Conservation (phyloP, 2,797 vertebrate species). For the Brotula barbata region DNA sequence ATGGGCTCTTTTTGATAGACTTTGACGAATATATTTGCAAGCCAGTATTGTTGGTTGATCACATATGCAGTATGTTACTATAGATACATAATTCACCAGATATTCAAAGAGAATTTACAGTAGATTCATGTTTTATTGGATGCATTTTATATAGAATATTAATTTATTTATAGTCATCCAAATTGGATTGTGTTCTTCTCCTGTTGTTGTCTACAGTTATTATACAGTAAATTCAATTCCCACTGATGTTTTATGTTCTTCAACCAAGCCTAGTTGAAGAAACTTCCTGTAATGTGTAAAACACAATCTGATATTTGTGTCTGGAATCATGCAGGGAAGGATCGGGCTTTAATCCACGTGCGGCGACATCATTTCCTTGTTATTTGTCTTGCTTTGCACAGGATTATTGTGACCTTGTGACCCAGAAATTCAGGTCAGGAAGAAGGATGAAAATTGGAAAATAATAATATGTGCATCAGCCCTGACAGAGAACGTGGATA, state of each 20-base stretch:
- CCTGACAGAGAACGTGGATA: conserved; percentile 28
- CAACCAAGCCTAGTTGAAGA: background rate
- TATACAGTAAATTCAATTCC: no score
- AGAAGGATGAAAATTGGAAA: background rate
- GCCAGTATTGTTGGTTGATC: no score
- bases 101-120: no score
- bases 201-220: no score
- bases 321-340: background rate
- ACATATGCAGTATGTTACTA: no score
- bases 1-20: background rate
- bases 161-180: no score
- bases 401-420: no score
- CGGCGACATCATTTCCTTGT: conserved; percentile 2
- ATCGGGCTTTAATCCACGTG: background rate
- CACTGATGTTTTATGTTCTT: background rate
- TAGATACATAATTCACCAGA: no score
- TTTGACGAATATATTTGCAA: no score
- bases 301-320: background rate
- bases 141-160: no score
- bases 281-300: conserved; percentile 20
- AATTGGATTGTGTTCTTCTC: no score
- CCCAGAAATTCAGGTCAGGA: conserved; percentile 9
- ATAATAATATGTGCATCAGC: conserved; percentile 2
- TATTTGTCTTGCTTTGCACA: conserved; percentile 9
- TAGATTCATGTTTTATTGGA: no score